Percentiles rank a stretch among this genome's conserved stretches.
phyloP scores from a whole-genome alignment of 2,113 vertebrate species.

The Osmerus mordax region DNA sequence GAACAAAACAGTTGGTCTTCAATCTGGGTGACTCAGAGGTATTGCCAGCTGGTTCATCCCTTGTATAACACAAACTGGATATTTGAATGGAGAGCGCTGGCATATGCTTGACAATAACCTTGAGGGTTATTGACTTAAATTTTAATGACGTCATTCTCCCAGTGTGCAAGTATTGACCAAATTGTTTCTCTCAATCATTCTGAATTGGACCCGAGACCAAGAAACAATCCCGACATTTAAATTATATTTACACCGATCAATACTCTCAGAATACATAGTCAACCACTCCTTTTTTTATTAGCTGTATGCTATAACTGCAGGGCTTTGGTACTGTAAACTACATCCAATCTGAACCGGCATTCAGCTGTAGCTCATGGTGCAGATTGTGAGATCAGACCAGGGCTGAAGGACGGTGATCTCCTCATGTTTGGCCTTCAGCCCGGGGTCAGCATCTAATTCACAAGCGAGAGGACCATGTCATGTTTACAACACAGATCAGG shows the following conservation, averaged over 20 bases:
- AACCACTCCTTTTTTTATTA: neutral
- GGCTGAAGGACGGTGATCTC: conserved; percentile 57
- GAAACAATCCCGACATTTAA: no score
- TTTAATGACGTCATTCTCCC: no score
- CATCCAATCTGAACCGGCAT: conserved; percentile 32
- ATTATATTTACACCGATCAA: no score
- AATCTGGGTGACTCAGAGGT: conserved; percentile 17
- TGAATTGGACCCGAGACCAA: no score
- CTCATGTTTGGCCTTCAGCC: conserved; percentile 55
- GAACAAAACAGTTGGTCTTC: conserved; percentile 41
- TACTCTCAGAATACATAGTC: no score
- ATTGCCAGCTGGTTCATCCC: no score
- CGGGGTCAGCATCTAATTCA: conserved; percentile 60
- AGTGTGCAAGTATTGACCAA: no score
- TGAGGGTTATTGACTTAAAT: no score
- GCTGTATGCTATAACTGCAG: neutral
- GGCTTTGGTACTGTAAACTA: neutral
- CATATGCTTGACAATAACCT: no score
- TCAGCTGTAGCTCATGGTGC: conserved; percentile 38
- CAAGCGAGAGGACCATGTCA: conserved; percentile 55
- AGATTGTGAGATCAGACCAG: conserved; percentile 49
- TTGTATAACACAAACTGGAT: no score
- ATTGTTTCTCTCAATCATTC: no score
- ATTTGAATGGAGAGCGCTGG: no score
- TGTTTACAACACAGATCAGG: conserved; percentile 50